A percentile compares a stretch with the other conserved stretches of the same genome.
phyloP scores from a whole-genome alignment of 2,888 invertebrate species.

The Beris chalybata region DNA sequence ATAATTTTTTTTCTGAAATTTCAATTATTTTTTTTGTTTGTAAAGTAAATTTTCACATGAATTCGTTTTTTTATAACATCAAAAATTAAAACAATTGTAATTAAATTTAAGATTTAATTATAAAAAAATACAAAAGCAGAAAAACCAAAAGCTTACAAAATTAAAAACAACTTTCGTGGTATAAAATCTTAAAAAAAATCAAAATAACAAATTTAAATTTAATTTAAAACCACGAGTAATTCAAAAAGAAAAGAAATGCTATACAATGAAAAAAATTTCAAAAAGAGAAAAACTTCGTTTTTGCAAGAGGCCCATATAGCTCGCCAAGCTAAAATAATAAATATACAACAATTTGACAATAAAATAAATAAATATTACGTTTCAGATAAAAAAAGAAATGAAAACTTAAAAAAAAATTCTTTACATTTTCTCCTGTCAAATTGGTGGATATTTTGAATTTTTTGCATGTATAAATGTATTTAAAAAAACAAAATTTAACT shows the following conservation, averaged over 20 bases:
- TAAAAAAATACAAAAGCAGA: slow-evolving; percentile 21
- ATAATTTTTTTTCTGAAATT: slow-evolving; percentile 10
- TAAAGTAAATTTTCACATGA: slow-evolving; percentile 1
- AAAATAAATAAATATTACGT: slow-evolving; percentile 10
- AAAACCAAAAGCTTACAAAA: neutral
- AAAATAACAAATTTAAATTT: slow-evolving; percentile 33
- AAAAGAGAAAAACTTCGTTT: slow-evolving; percentile 54
- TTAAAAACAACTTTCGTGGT: slow-evolving; percentile 15
- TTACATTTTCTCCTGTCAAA: slow-evolving; percentile 35
- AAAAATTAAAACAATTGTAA: slow-evolving; percentile 28
- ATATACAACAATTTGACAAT: slow-evolving; percentile 48
- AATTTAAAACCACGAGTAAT: slow-evolving; percentile 19
- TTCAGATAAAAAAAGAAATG: slow-evolving; percentile 10
- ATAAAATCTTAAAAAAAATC: slow-evolving; percentile 24
- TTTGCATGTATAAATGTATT: slow-evolving; percentile 43
- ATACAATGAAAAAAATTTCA: slow-evolving; percentile 40
- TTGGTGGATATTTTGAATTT: slow-evolving; percentile 39
- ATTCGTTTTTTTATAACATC: slow-evolving; percentile 6
- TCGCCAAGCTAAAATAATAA: slow-evolving; percentile 51
- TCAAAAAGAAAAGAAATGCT: slow-evolving; percentile 39
- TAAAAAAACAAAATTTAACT: slow-evolving; percentile 39
- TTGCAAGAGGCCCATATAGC: slow-evolving; percentile 60
- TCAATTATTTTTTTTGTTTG: slow-evolving; percentile 1
- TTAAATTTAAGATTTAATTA: slow-evolving; percentile 26
- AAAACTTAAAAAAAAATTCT: slow-evolving; percentile 20